These are phyloP conservation scores for Rhynchonycteris naso DNA, from an alignment of 2,797 vertebrate genomes.

Conservation along the genomic window DNA sequence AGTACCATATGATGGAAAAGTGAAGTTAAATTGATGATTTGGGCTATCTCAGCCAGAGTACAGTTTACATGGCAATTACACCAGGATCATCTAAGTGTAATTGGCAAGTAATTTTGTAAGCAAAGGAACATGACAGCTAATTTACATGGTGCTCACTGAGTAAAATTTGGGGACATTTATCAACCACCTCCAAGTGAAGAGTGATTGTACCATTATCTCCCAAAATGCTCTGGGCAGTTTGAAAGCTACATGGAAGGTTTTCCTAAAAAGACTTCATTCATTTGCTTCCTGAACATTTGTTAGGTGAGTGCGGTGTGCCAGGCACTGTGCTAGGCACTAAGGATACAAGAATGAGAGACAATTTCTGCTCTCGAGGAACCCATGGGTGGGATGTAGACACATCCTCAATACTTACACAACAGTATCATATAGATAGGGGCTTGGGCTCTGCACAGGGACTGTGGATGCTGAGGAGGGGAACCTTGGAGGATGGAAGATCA, in stretches of 20 bases:
- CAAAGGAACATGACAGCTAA: slow-evolving; percentile 79
- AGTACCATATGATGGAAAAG: slow-evolving; percentile 69
- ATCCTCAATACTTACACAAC: background rate
- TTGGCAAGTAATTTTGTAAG: slow-evolving; percentile 79
- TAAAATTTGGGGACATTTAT: slow-evolving; percentile 79
- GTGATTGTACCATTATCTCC: slow-evolving; percentile 45
- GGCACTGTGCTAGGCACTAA: background rate
- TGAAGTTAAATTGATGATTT: slow-evolving; percentile 77
- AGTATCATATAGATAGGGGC: background rate
- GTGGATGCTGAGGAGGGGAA: background rate
- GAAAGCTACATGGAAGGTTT: background rate
- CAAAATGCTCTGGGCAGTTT: slow-evolving; percentile 15
- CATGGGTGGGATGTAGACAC: background rate
- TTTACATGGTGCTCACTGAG: slow-evolving; percentile 79
- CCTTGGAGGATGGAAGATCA: background rate
- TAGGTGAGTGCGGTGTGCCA: background rate
- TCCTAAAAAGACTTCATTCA: background rate
- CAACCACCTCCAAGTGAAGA: slow-evolving; percentile 67
- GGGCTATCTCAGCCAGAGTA: slow-evolving; percentile 67
- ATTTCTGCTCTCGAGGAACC: background rate
- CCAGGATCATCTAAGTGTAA: slow-evolving; percentile 75
- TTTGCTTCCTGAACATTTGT: background rate
- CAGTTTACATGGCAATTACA: slow-evolving; percentile 65
- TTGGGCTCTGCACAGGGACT: background rate
- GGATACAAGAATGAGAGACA: background rate